Conservation (phyloP, 1,140 invertebrate genomes). For the Teleogryllus occipitalis region DNA sequence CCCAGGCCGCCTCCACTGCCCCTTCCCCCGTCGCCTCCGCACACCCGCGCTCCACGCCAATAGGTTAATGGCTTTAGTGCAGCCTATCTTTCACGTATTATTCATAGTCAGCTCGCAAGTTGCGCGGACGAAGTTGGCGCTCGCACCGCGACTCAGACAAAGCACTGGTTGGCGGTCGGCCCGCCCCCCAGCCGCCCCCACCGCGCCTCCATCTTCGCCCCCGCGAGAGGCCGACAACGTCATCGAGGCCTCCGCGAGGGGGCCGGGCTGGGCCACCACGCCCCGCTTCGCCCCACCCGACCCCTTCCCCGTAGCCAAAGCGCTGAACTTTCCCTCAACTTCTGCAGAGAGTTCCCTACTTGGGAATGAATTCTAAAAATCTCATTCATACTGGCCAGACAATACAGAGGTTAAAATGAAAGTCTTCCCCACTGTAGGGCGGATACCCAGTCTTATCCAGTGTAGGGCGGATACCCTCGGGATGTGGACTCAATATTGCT, state of each 20-base stretch:
- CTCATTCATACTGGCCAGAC: not conserved
- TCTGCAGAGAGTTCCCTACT: not conserved
- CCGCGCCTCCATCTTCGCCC: not conserved
- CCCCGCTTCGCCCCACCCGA: too few species aligned
- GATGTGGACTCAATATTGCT: too few species aligned
- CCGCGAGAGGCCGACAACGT: not conserved
- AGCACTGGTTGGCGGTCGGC: not conserved
- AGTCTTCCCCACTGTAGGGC: not conserved
- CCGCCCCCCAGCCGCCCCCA: too few species aligned
- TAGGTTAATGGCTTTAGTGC: constrained; percentile 4
- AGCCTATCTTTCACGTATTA: constrained; percentile 4
- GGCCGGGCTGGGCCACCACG: too few species aligned
- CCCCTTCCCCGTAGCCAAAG: too few species aligned
- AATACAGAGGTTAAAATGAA: not conserved
- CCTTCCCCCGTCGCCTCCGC: too few species aligned
- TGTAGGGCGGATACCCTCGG: too few species aligned
- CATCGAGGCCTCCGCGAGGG: not conserved
- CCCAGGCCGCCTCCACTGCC: too few species aligned
- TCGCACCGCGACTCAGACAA: not conserved
- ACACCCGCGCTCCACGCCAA: not conserved
- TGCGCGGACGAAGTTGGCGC: not conserved
- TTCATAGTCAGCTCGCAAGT: constrained; percentile 1
- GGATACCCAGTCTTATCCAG: too few species aligned
- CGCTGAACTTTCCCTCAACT: not conserved
- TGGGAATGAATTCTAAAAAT: not conserved